phyloP scores from a whole-genome alignment of 2,888 invertebrate genomes.

The Chrysotoxum bicinctum region DNA sequence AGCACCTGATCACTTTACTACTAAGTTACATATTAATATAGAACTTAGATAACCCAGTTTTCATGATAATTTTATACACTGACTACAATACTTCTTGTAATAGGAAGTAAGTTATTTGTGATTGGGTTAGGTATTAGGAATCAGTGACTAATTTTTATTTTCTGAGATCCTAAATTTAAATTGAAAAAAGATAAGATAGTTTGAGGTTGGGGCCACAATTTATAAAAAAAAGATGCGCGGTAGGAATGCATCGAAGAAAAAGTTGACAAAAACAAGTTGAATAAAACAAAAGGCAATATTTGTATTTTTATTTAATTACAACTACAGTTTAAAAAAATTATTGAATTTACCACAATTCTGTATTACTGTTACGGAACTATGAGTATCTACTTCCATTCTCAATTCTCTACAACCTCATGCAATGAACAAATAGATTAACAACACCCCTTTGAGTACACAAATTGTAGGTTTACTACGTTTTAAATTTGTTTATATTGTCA shows the following conservation, averaged over 20 bases:
- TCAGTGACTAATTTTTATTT: too few relatives aligned
- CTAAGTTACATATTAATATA: slow-evolving; percentile 11
- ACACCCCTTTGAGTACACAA: background rate
- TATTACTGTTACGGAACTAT: background rate
- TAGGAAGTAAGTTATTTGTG: background rate
- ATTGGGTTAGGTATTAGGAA: too few relatives aligned
- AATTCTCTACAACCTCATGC: background rate
- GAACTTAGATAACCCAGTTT: slow-evolving; percentile 50
- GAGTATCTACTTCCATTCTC: background rate
- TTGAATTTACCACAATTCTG: too few relatives aligned
- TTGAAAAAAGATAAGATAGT: too few relatives aligned
- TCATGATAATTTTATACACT: slow-evolving; percentile 13
- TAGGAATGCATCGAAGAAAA: too few relatives aligned
- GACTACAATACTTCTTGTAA: background rate
- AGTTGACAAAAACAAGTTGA: too few relatives aligned
- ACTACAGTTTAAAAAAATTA: too few relatives aligned
- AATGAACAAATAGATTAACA: background rate
- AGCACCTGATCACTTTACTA: slow-evolving; percentile 15
- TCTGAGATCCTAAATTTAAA: too few relatives aligned
- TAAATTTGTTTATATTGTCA: background rate
- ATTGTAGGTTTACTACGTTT: slow-evolving; percentile 11
- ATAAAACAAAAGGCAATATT: too few relatives aligned
- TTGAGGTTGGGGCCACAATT: too few relatives aligned
- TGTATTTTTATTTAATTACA: too few relatives aligned
- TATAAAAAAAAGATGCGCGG: too few relatives aligned